A percentile compares a stretch with the other conserved stretches of the same genome.
Conservation (phyloP, 1,140 invertebrate genomes). For the Pissodes strobi region DNA sequence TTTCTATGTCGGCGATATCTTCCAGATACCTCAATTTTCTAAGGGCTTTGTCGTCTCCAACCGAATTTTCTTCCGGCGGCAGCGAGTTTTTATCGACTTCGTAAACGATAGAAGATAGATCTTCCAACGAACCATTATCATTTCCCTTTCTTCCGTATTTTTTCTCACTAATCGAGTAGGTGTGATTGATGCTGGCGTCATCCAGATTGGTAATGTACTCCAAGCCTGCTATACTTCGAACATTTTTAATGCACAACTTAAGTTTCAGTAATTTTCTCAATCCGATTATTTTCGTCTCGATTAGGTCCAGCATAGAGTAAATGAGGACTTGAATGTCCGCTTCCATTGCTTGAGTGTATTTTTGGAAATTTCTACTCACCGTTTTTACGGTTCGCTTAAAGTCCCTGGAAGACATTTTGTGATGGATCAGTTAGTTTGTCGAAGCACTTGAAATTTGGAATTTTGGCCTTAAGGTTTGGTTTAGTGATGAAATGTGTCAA, state of each 20-base stretch:
- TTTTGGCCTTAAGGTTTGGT: not conserved
- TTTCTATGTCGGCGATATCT: constrained; percentile 2
- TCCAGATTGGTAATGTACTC: not conserved
- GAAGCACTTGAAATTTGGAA: constrained; percentile 7
- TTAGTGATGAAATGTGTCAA: constrained; percentile 14
- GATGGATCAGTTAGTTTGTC: not conserved
- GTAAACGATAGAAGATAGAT: constrained; percentile 16
- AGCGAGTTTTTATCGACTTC: constrained; percentile 15
- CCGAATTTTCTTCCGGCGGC: not conserved
- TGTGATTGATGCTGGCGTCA: not conserved
- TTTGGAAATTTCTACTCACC: constrained; percentile 24
- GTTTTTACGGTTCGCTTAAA: constrained; percentile 16
- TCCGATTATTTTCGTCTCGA: constrained; percentile 15
- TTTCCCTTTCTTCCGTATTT: not conserved
- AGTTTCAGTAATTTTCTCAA: constrained; percentile 27
- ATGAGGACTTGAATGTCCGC: constrained; percentile 23
- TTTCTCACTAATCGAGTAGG: not conserved
- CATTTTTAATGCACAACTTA: constrained; percentile 23
- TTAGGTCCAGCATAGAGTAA: constrained; percentile 15
- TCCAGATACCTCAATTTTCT: constrained; percentile 4
- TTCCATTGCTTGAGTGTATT: constrained; percentile 26
- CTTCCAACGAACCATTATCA: constrained; percentile 13
- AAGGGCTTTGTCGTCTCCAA: not conserved
- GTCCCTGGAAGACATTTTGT: constrained; percentile 13
- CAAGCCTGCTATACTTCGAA: constrained; percentile 5